A percentile compares a stretch with the other conserved stretches of the same genome.
These are phyloP conservation scores for Cyprinodon tularosa DNA, from an alignment of 2,113 vertebrate species.

Conservation along the genomic window DNA sequence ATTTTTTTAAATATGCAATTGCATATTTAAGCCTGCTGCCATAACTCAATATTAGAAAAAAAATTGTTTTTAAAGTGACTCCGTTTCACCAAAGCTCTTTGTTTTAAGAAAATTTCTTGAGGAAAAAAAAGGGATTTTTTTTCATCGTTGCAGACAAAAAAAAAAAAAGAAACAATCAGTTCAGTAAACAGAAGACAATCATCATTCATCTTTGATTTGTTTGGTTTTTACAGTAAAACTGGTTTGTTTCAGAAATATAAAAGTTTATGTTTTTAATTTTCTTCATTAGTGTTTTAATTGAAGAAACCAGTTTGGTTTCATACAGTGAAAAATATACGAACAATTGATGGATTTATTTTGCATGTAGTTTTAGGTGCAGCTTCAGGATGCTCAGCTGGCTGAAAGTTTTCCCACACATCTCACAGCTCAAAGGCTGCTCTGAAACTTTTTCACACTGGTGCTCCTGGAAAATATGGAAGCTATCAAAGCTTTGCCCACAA, in stretches of 20 bases:
- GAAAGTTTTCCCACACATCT: constrained; percentile 50
- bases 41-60: too few relatives aligned
- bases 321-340: background rate
- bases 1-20: too few relatives aligned
- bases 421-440: constrained; percentile 51
- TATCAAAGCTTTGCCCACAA: constrained; percentile 69
- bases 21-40: too few relatives aligned
- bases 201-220: background rate
- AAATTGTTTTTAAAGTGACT: background rate
- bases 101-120: background rate
- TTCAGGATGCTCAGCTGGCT: constrained; percentile 62
- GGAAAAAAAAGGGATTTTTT: background rate
- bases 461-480: constrained; percentile 59
- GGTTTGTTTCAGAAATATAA: background rate
- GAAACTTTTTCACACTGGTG: constrained; percentile 55
- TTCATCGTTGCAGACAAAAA: background rate
- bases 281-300: too few relatives aligned
- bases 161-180: background rate
- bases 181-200: background rate
- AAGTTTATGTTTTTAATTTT: background rate
- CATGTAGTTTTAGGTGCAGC: constrained; percentile 58
- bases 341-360: background rate
- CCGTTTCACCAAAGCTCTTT: background rate
- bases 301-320: background rate
- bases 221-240: background rate